Evolutionary conservation across 2,113 vertebrate genomes (phyloP).

Genomic region (Neolamprologus toae): DNA sequence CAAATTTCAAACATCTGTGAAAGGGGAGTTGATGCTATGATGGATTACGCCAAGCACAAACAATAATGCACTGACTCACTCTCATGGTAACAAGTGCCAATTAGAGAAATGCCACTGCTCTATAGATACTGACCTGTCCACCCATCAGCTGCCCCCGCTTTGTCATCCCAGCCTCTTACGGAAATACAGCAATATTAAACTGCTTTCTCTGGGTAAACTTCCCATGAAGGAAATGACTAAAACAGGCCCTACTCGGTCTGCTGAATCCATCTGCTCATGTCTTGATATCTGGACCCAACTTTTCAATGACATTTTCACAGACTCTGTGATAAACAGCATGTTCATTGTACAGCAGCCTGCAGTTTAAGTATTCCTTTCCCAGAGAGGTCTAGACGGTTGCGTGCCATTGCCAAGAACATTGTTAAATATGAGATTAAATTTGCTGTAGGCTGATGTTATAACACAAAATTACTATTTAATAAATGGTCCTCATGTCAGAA

Average conservation of each 20-base stretch:
- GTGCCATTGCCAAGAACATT: background rate
- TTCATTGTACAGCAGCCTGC: background rate
- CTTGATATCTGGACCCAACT: background rate
- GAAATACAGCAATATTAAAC: background rate
- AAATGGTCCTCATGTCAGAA: background rate
- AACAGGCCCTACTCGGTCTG: constrained; percentile 40
- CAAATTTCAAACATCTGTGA: constrained; percentile 7
- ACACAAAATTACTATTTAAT: background rate
- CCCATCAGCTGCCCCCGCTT: background rate
- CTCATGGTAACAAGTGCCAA: constrained; percentile 38
- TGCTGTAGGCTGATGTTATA: background rate
- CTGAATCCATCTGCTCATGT: constrained; percentile 18
- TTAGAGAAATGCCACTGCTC: constrained; percentile 52
- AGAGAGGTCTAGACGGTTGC: background rate
- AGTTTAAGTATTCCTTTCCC: background rate
- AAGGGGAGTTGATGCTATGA: background rate
- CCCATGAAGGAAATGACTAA: constrained; percentile 28
- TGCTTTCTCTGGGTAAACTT: background rate
- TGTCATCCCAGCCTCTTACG: background rate
- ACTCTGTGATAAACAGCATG: background rate
- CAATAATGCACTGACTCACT: constrained; percentile 2
- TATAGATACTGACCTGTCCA: constrained; percentile 7
- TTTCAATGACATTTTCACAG: background rate
- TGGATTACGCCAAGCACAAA: constrained; percentile 11
- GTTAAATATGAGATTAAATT: background rate